phyloP scores from a whole-genome alignment of 2,797 vertebrate genomes.

The Graptemys geographica region DNA sequence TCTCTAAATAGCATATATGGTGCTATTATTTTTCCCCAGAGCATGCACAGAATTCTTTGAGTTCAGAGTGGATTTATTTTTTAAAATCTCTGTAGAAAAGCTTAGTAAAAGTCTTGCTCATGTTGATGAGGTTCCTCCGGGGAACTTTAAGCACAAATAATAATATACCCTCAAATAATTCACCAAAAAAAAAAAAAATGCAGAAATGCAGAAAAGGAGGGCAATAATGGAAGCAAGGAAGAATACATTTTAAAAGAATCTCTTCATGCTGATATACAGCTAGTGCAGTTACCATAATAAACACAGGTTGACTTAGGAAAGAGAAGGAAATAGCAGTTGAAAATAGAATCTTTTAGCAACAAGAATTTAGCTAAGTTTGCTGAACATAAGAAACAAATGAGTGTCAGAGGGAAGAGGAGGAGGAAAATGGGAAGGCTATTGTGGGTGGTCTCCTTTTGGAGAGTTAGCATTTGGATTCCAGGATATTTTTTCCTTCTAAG shows the following conservation, averaged over 20 bases:
- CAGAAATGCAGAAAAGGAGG: constrained; percentile 12
- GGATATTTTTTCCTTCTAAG: not conserved
- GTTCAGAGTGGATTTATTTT: constrained; percentile 51
- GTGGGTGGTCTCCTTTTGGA: not conserved
- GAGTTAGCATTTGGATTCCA: not conserved
- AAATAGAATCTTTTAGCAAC: constrained; percentile 10
- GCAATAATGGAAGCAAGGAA: constrained; percentile 39
- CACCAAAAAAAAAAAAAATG: constrained; percentile 5
- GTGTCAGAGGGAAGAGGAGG: not conserved
- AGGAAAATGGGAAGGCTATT: not conserved
- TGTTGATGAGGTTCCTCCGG: constrained; percentile 58
- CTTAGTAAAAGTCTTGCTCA: constrained; percentile 50
- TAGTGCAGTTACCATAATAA: constrained; percentile 50
- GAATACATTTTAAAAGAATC: constrained; percentile 41
- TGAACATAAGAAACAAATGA: not conserved
- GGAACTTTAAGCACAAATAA: constrained; percentile 37
- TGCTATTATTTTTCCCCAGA: constrained; percentile 8
- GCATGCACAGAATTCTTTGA: constrained; percentile 48
- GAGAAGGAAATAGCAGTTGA: constrained; percentile 28
- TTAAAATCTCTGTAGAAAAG: constrained; percentile 25
- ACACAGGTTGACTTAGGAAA: constrained; percentile 32
- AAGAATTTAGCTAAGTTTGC: not conserved
- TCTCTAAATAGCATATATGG: constrained; percentile 24
- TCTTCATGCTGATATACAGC: constrained; percentile 6
- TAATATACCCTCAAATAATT: constrained; percentile 54